A percentile compares a stretch with the other conserved stretches of the same genome.
Evolutionary conservation across 2,113 vertebrate genomes (phyloP).

Genomic region (Okapia johnstoni): DNA sequence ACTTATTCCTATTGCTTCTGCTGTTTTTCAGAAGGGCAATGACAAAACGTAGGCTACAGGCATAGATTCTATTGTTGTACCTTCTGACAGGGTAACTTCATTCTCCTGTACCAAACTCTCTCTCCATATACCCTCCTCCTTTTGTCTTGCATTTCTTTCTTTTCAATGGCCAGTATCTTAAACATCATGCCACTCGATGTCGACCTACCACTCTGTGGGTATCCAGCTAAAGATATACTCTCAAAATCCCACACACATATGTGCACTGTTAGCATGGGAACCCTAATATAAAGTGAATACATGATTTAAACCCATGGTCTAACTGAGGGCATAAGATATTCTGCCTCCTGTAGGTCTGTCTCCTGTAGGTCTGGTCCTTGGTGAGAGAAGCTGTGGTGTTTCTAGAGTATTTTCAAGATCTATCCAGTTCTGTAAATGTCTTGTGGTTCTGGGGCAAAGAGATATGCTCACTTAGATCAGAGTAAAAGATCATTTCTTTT

Average conservation of each 20-base stretch:
- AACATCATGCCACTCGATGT: background rate
- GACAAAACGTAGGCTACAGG: background rate
- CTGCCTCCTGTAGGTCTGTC: background rate
- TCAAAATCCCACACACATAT: background rate
- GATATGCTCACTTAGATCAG: background rate
- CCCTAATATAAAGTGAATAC: background rate
- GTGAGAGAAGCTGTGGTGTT: background rate
- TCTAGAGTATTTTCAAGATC: background rate
- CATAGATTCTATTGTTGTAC: background rate
- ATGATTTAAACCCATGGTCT: background rate
- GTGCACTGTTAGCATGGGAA: background rate
- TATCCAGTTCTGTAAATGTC: background rate
- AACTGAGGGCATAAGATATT: background rate
- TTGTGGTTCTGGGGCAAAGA: background rate
- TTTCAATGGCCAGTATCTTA: background rate
- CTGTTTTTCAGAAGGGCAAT: constrained; percentile 16
- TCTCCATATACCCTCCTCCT: background rate
- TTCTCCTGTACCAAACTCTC: background rate
- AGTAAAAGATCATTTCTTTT: background rate
- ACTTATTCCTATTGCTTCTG: background rate
- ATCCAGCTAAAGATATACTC: background rate
- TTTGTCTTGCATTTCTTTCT: background rate
- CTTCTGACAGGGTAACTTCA: constrained; percentile 1
- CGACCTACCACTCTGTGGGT: background rate
- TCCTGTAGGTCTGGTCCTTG: background rate